phyloP scores from a whole-genome alignment of 2,797 vertebrate species.

The Telmatherina bonti region DNA sequence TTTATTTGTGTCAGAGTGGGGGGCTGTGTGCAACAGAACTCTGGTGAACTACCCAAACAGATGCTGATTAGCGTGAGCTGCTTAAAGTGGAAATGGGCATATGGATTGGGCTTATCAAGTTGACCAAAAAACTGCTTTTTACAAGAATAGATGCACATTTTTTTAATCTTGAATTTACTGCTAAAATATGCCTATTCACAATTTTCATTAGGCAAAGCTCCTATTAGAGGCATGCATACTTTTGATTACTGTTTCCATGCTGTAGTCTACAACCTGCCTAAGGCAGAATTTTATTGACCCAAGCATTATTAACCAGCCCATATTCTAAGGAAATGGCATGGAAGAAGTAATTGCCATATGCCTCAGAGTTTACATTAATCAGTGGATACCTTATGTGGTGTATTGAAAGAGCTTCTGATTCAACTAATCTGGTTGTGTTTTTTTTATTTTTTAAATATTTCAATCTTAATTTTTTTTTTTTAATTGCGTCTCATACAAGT shows the following conservation, averaged over 20 bases:
- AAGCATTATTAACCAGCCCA: slow-evolving; percentile 20
- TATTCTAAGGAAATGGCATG: slow-evolving; percentile 30
- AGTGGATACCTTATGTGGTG: slow-evolving; percentile 3
- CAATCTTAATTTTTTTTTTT: too few species aligned
- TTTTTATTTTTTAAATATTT: too few species aligned
- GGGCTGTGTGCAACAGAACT: slow-evolving; percentile 72
- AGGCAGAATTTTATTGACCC: slow-evolving; percentile 43
- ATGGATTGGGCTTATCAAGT: slow-evolving; percentile 75
- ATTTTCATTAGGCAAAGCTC: slow-evolving; percentile 12
- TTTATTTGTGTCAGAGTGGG: slow-evolving; percentile 40
- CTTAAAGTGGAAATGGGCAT: slow-evolving; percentile 77
- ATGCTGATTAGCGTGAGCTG: slow-evolving; percentile 82
- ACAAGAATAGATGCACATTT: slow-evolving; percentile 25
- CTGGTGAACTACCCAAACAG: slow-evolving; percentile 74
- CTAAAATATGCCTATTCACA: slow-evolving; percentile 10
- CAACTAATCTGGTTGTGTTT: too few species aligned
- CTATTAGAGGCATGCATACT: slow-evolving; percentile 42
- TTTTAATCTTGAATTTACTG: slow-evolving; percentile 17
- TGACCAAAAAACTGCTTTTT: slow-evolving; percentile 40
- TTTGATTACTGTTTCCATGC: slow-evolving; percentile 48
- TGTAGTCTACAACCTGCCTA: slow-evolving; percentile 28
- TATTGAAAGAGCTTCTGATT: slow-evolving; percentile 20
- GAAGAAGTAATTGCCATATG: slow-evolving; percentile 32
- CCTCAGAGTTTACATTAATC: slow-evolving; percentile 16
- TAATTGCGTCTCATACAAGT: slow-evolving; percentile 1